Conservation (phyloP, 2,113 vertebrate genomes). For the Antigone vipio region DNA sequence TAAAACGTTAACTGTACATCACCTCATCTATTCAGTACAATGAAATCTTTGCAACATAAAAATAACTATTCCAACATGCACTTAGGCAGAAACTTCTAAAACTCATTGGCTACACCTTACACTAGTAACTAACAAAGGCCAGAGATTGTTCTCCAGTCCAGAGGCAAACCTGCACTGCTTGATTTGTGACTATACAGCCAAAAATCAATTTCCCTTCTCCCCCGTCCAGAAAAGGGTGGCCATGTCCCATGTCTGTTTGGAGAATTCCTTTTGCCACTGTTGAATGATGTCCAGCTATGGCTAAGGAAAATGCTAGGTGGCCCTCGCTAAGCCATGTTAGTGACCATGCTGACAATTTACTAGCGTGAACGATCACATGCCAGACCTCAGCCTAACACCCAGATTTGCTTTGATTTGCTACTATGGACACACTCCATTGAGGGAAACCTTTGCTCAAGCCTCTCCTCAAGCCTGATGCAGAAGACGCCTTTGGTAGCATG, state of each 20-base stretch:
- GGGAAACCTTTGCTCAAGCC: background rate
- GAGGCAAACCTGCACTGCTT: background rate
- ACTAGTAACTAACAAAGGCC: background rate
- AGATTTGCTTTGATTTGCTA: background rate
- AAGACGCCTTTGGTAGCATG: background rate
- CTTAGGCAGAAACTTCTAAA: background rate
- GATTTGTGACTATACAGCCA: background rate
- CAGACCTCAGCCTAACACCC: background rate
- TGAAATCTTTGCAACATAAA: background rate
- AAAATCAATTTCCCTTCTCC: background rate
- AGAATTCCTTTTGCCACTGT: background rate
- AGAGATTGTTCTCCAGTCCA: background rate
- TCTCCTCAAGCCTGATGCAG: background rate
- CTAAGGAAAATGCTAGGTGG: background rate
- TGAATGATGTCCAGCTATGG: background rate
- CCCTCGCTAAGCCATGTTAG: background rate
- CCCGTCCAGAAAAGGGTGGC: background rate
- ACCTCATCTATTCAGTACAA: background rate
- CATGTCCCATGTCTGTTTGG: background rate
- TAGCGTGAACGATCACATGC: accelerated
- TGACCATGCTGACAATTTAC: background rate
- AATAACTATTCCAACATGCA: background rate
- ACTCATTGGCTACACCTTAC: background rate
- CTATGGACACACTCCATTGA: background rate
- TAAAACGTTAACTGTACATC: background rate